phyloP scores from a whole-genome alignment of 1,140 invertebrate species.

The Ericerus pela region DNA sequence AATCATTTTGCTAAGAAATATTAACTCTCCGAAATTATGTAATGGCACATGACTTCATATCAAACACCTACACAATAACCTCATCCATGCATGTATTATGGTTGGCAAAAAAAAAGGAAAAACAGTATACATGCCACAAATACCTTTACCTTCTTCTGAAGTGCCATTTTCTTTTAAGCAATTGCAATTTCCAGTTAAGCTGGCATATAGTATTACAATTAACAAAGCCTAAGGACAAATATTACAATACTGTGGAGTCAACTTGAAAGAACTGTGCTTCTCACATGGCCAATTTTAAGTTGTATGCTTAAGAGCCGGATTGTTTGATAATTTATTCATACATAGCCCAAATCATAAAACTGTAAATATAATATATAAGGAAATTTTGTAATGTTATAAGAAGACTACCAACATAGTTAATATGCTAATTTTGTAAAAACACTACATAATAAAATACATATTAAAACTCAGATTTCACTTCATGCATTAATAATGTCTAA shows the following conservation, averaged over 20 bases:
- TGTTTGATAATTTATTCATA: too few species aligned
- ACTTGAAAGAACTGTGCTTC: constrained; percentile 1
- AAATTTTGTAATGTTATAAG: too few species aligned
- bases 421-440: too few species aligned
- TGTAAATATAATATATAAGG: too few species aligned
- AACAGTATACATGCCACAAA: constrained; percentile 16
- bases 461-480: too few species aligned
- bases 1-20: background rate
- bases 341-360: too few species aligned
- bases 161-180: constrained; percentile 32
- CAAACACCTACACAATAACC: background rate
- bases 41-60: constrained; percentile 6
- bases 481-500: too few species aligned
- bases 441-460: too few species aligned
- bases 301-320: too few species aligned
- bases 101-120: constrained; percentile 1
- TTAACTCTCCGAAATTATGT: constrained; percentile 25
- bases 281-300: constrained; percentile 8
- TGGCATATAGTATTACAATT: constrained; percentile 37
- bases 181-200: constrained; percentile 36
- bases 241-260: background rate
- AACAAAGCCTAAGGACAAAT: constrained; percentile 38
- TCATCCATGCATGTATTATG: constrained; percentile 11
- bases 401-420: too few species aligned
- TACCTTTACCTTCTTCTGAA: constrained; percentile 27